Conservation (phyloP, 2,113 vertebrate genomes). For the Gallinago paraguaiae region DNA sequence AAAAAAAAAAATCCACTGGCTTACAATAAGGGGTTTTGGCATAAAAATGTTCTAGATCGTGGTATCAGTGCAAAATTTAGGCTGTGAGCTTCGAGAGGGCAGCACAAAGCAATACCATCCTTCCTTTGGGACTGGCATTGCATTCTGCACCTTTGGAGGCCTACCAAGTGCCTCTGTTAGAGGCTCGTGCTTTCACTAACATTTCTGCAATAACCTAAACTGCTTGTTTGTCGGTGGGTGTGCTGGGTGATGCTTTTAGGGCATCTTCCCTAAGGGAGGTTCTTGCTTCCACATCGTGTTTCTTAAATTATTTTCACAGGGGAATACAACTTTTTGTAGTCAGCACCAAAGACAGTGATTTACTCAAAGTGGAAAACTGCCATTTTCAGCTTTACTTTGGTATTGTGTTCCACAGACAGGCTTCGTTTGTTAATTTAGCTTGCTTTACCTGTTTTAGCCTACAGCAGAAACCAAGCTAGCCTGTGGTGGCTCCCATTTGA, state of each 20-base stretch:
- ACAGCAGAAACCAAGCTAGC: background rate
- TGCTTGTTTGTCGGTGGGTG: conserved; percentile 26
- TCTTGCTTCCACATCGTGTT: conserved; percentile 33
- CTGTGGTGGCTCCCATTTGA: background rate
- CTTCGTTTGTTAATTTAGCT: background rate
- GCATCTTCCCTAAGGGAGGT: conserved; percentile 39
- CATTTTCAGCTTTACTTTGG: background rate
- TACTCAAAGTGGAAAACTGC: background rate
- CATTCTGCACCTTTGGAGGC: background rate
- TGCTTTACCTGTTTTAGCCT: background rate
- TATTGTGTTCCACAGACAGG: background rate
- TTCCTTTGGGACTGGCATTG: background rate
- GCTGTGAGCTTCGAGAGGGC: background rate
- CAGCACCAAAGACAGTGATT: background rate
- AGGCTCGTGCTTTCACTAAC: background rate
- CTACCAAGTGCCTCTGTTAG: background rate
- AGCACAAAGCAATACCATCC: background rate
- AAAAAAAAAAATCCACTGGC: background rate
- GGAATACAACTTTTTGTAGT: background rate
- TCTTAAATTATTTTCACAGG: background rate
- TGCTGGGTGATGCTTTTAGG: conserved; percentile 18
- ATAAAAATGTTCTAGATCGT: background rate
- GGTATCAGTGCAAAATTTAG: background rate
- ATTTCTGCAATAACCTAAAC: conserved; percentile 34
- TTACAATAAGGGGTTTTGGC: background rate